Evolutionary conservation across 2,113 vertebrate species (phyloP), one percentile per base, ranked within the genome.

Genomic region (Pelodiscus sinensis): DNA sequence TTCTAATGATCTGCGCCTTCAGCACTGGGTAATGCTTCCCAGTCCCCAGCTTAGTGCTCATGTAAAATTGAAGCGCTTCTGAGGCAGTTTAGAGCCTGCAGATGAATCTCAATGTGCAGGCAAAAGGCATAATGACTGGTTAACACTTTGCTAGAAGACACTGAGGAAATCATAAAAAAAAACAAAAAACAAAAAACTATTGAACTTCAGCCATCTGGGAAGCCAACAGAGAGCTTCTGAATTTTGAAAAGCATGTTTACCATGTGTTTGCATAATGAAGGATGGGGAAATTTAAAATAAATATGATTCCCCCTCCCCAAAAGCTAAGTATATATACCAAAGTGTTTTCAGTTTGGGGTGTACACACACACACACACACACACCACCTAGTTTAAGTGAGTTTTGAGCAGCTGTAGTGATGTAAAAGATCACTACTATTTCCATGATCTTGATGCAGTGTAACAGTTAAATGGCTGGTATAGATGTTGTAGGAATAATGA

Each of bases 1-100:
- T 96, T 97, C 98, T 98, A 98, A 98, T 98, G 98, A 98, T 98
- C 97, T 95, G 90, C 97, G 96, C 96, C 97, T 97, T 97, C 96
- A 96, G 96, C 93, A 96, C 96, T 94, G 96, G 90, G 79, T 97
- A 98, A 97, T 96, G 97, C 97, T 97, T 98, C 97, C 96, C 98
- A 98, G 98, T 97, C 96, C 97, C 96, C 98, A 98, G 97, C 97
- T 98, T 98, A 98, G 97, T 51, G 86, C 98, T 99, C 98, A 99
- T 99, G 98, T 97, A 99, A 99, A 98, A 99, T 98, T 98, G 98
- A 99, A 98, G 97, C 95, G 97, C 97, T 98, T 97, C 97, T 92
- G 97, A 98, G 90, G 95, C 96, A 95, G 93, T 97, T 98, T 98
- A 97, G 94, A 96, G 94, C 88, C 92, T 94, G 95, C 92, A 95